phyloP scores from a whole-genome alignment of 2,797 vertebrate genomes.

The Sebastes steindachneri region DNA sequence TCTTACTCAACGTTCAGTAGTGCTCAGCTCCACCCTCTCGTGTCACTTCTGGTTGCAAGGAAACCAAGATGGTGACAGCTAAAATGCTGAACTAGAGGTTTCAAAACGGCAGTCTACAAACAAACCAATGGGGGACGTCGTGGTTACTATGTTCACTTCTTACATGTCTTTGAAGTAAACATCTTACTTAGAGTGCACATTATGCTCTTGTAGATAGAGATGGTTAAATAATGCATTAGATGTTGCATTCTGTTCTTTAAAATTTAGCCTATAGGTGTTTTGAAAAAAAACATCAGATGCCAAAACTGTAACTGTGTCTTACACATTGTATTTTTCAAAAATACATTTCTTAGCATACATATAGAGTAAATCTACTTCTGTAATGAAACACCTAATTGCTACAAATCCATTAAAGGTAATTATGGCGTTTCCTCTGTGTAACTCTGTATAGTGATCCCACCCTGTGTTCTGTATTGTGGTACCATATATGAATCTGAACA shows the following conservation, averaged over 20 bases:
- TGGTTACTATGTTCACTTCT: too few species aligned
- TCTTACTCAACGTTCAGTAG: fast-evolving
- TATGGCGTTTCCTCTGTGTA: background rate
- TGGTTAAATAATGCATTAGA: background rate
- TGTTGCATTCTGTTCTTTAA: background rate
- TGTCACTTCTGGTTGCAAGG: too few species aligned
- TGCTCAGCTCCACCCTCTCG: too few species aligned
- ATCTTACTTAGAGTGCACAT: background rate
- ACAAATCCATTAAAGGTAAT: background rate
- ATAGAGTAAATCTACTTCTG: background rate
- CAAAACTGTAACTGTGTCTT: background rate
- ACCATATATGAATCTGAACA: background rate
- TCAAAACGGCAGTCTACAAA: too few species aligned
- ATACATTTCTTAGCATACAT: background rate
- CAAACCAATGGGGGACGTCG: too few species aligned
- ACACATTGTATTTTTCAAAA: background rate
- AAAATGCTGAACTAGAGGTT: too few species aligned
- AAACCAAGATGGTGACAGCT: too few species aligned
- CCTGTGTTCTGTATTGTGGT: background rate
- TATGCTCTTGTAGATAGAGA: background rate
- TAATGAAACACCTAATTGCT: background rate
- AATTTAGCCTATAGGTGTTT: background rate
- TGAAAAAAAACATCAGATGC: background rate
- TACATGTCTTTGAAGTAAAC: too few species aligned
- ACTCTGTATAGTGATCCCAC: background rate